These are phyloP conservation scores for Sesamia nonagrioides DNA, from an alignment of 1,140 invertebrate genomes.

Conservation along the genomic window DNA sequence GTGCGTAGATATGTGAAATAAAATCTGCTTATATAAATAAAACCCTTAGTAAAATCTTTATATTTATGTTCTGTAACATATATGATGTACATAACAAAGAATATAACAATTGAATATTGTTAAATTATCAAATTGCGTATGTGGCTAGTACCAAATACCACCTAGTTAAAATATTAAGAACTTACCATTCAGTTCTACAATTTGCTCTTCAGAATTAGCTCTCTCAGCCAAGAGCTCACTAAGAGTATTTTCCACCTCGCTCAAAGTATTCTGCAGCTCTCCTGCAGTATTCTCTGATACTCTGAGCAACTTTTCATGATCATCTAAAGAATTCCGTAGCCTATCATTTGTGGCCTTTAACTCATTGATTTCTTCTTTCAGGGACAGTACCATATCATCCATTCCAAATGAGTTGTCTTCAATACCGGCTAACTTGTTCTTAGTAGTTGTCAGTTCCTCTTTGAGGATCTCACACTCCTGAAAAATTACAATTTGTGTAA, in stretches of 20 bases:
- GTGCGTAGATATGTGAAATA: too few relatives aligned
- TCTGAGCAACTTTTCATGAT: slow-evolving; percentile 81
- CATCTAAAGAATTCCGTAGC: slow-evolving; percentile 80
- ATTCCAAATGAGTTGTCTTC: slow-evolving; percentile 91
- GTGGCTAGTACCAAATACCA: background rate
- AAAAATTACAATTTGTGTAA: slow-evolving; percentile 18
- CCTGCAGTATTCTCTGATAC: slow-evolving; percentile 83
- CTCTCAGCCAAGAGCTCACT: slow-evolving; percentile 82
- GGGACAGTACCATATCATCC: slow-evolving; percentile 90
- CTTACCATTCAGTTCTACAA: slow-evolving; percentile 80
- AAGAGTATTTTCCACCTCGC: slow-evolving; percentile 83
- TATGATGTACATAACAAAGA: too few relatives aligned
- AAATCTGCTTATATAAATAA: too few relatives aligned
- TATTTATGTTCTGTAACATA: too few relatives aligned
- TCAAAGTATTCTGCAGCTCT: slow-evolving; percentile 79
- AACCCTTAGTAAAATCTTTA: too few relatives aligned
- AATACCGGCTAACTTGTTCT: slow-evolving; percentile 89
- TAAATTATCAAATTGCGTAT: too few relatives aligned
- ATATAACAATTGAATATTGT: too few relatives aligned
- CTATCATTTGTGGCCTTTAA: slow-evolving; percentile 81
- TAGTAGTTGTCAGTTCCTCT: slow-evolving; percentile 89
- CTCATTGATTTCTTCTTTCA: slow-evolving; percentile 89
- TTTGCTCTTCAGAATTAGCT: slow-evolving; percentile 80
- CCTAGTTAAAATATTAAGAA: background rate
- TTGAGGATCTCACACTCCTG: slow-evolving; percentile 91